Evolutionary conservation across 2,797 vertebrate genomes (phyloP), one percentile per base, ranked within the genome.

Genomic region (Ataeniobius toweri): DNA sequence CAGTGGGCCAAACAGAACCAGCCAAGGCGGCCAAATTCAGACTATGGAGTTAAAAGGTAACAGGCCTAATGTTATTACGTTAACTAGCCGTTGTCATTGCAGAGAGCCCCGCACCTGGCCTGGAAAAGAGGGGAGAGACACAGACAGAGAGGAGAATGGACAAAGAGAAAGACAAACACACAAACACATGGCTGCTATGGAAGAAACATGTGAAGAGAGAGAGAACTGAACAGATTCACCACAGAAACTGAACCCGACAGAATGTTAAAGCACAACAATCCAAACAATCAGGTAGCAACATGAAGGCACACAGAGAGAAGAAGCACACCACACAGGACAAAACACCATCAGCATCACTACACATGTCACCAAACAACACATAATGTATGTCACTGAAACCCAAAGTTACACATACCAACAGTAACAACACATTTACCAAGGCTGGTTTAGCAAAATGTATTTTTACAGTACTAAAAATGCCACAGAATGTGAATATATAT

Each of bases 51-150:
- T 77, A 51, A 84, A 65, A 79, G 73, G 48, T 78, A 65, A 78
- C 85, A 88, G 89, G 76, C 84, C 89, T 91, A 86, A 81, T 79
- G 73, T 89, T 86, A 93, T 94, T 94, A 94, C 93, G 90, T 93
- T 84, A 92, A 87, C 91, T 91, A 92, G 92, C 28, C 63, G 90
- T 83, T 86, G 91, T 93, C 91, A 89, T 84, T 85, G 91, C 86
- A 89, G 93, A 85, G 86, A 86, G 87, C 85, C 81, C 85, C 73
- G 58, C 58, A 69, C 84, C 86, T 78, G 88, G 89, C 88, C 93
- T 94, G 90, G 82, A 93, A 86, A 18, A 92, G 85, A 93, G 87
- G 90, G 76, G 69, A 82, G 73, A 90, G 74, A 87, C 39, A 91
- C 41, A 89, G 0, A 91, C 58, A 76, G 6, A 85, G 79, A 80